Base-by-base conservation (phyloP, 2,888 invertebrate species). In the Leucophenga maculata region DNA sequence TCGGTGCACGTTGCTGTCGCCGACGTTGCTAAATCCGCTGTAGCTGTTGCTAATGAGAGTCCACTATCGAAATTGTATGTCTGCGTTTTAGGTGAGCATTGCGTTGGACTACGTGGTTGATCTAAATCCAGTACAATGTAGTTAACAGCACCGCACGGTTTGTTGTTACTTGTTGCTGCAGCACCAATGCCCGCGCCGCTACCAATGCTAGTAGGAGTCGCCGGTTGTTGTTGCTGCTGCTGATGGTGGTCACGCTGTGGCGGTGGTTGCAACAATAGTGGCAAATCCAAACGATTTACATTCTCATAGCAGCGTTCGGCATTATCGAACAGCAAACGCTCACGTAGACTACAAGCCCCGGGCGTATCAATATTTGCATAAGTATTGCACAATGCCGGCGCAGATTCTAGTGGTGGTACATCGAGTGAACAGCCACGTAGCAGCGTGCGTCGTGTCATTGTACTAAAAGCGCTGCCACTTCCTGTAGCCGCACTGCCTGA, bases 111-210 rank as follows among this genome's bases (percentile, higher is more conserved):
- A 0, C 84, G 82, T 1, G 87, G 85, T 44, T 88, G 88, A 76
- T 88, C 87, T 26, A 89, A 71, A 73, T 89, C 88, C 1, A 89
- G 75, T 1, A 88, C 85, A 65, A 88, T 89, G 60, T 89, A 89
- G 77, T 89, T 89, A 0, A 88, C 87, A 44, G 74, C 78, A 60
- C 76, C 62, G 46, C 46, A 31, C 6, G 26, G 50, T 6, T 9
- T 60, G 26, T 9, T 8, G 26, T 0, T 0, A 18, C 81, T 80
- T 26, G 84, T 83, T 31, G 84, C 83, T 6, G 74, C 68, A 1
- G 79, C 50, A 50, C 11, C 1, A 6, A 50, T 26, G 20, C 31
- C 57, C 31, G 46, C 67, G 0, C 79, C 75, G 1, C 76, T 32
- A 9, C 16, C 16, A 18, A 14, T 60, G 22, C 82, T 80, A 18